Conservation (phyloP, 2,113 vertebrate genomes). For the Odontesthes bonariensis region DNA sequence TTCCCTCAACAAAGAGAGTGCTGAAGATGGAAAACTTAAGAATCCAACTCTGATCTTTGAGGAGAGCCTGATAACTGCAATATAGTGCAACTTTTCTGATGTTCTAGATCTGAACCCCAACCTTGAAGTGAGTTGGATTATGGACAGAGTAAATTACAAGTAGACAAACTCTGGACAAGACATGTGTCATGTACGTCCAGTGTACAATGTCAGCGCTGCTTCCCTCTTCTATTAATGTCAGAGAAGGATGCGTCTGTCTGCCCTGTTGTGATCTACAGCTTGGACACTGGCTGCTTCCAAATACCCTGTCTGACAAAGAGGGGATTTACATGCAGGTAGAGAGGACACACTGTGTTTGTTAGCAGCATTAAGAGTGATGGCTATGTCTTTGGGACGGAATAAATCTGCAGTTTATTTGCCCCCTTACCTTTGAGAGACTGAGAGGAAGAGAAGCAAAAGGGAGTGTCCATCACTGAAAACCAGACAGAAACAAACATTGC, state of each 20-base stretch:
- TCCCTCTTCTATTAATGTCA: conserved; percentile 29
- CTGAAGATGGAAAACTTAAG: conserved; percentile 11
- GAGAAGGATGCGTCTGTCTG: conserved; percentile 37
- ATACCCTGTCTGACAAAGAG: conserved; percentile 39
- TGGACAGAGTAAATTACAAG: conserved; percentile 16
- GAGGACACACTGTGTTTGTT: conserved; percentile 39
- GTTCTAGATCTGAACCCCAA: conserved; percentile 15
- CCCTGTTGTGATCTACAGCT: conserved; percentile 41
- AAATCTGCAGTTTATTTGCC: conserved; percentile 47
- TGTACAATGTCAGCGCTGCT: conserved; percentile 19
- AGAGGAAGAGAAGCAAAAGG: conserved; percentile 28
- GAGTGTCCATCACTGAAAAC: conserved; percentile 39
- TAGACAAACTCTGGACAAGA: conserved; percentile 20
- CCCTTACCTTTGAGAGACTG: conserved; percentile 28
- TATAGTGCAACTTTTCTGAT: conserved; percentile 20
- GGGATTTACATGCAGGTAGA: conserved; percentile 58
- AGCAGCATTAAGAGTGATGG: conserved; percentile 42
- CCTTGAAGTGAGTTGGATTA: conserved; percentile 19
- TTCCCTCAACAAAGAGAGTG: background rate
- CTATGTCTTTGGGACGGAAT: conserved; percentile 38
- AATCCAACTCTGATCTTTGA: conserved; percentile 21
- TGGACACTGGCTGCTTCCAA: conserved; percentile 41
- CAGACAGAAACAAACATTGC: conserved; percentile 36
- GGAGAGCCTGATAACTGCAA: background rate
- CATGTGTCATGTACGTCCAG: conserved; percentile 8